Percentiles rank a stretch among this genome's conserved stretches.
phyloP scores from a whole-genome alignment of 2,113 vertebrate species.

The Nothoprocta pentlandii region DNA sequence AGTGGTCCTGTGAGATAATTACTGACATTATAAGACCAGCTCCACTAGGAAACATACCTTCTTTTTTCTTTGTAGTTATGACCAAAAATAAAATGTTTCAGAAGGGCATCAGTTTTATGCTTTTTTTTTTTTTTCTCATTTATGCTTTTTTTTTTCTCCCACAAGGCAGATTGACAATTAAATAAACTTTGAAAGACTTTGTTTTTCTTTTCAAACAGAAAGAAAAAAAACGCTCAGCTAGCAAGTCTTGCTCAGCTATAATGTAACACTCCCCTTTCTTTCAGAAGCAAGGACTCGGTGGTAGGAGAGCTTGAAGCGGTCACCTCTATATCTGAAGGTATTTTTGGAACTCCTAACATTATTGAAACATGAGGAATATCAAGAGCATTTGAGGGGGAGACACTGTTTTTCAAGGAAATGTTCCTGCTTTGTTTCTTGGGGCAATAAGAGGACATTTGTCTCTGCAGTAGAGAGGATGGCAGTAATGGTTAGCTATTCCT shows the following conservation, averaged over 20 bases:
- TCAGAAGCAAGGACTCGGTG: background rate
- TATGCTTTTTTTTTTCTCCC: no score
- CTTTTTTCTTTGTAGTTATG: background rate
- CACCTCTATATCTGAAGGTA: background rate
- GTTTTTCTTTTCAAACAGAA: background rate
- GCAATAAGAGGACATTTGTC: background rate
- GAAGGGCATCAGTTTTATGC: background rate
- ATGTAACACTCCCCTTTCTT: background rate
- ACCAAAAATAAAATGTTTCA: fast-evolving
- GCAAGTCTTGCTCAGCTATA: background rate
- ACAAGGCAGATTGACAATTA: background rate
- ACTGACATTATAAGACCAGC: background rate
- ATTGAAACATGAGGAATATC: background rate
- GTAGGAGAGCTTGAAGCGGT: background rate
- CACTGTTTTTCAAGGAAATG: background rate
- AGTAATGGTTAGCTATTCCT: background rate
- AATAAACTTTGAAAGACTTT: background rate
- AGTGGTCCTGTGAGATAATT: background rate
- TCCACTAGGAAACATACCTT: background rate
- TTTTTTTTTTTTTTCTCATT: no score
- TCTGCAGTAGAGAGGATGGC: background rate
- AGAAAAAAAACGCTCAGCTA: background rate
- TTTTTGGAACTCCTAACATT: background rate
- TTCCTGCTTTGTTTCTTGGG: background rate
- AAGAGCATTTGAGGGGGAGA: background rate